Evolutionary conservation across 2,113 vertebrate species (phyloP), one percentile per base, ranked within the genome.

Genomic region (Antennarius striatus): DNA sequence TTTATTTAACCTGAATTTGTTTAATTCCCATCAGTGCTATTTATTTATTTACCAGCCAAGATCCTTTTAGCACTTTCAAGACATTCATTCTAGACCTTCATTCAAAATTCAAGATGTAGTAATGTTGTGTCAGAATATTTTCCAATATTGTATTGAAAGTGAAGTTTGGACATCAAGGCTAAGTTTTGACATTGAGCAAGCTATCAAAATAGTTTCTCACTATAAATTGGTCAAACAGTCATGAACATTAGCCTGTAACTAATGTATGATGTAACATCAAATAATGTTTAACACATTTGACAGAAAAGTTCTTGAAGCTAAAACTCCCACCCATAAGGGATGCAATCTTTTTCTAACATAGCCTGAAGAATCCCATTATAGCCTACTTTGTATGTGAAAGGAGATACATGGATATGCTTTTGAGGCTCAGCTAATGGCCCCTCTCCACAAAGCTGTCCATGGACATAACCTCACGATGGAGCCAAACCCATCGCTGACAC

Each of bases 301-400:
- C 0, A 14, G 12, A 5, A 70, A 80, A 75, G 52, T 70, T 68
- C 65, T 68, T 68, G 36, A 79, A 71, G 63, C 28, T 59, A 52
- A 79, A 61, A 63, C 17, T 14, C 6, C 22, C 22, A 65, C 63
- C 47, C 75, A 69, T 79, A 22, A 22, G 80, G 29, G 54, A 61
- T 56, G 67, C 71, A 67, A 71, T 81, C 32, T 66, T 70, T 53
- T 50, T 5, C 13, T 65, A 69, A 77, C 66, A 64, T 47, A 49
- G 81, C 47, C 59, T 68, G 68, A 81, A 71, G 59, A 71, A 80
- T 70, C 70, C 83, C 73, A 83, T 86, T 74, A 80, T 12, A 22
- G 28, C 63, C 73, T 83, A 50, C 67, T 77, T 45, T 48, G 60
- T 68, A 36, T 45, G 57, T 63, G 65, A 80, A 68, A 57, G 46